A percentile compares a stretch with the other conserved stretches of the same genome.
phyloP scores from a whole-genome alignment of 2,888 invertebrate species.

The Eurytoma adleriae region DNA sequence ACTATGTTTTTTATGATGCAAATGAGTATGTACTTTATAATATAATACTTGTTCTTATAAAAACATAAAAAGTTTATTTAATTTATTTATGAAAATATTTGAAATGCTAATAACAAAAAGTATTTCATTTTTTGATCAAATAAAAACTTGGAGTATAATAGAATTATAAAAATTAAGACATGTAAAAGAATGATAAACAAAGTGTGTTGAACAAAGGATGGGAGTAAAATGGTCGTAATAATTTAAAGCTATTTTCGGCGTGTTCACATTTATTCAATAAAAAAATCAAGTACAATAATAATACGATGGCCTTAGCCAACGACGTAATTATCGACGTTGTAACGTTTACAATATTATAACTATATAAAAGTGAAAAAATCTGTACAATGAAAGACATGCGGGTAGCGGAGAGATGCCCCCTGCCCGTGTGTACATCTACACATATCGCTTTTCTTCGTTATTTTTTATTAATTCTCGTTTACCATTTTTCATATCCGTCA shows the following conservation, averaged over 20 bases:
- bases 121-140: not conserved
- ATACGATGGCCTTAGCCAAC: conserved; percentile 69
- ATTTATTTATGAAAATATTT: no score
- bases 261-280: conserved; percentile 76
- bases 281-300: conserved; percentile 75
- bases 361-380: conserved; percentile 76
- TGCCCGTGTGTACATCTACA: conserved; percentile 70
- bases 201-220: not conserved
- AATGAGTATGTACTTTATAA: no score
- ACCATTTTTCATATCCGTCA: conserved; percentile 48
- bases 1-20: no score
- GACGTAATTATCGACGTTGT: conserved; percentile 69
- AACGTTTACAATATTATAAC: conserved; percentile 71
- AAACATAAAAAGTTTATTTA: no score
- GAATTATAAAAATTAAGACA: not conserved
- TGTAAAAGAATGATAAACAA: conserved; percentile 1
- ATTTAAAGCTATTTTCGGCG: conserved; percentile 65
- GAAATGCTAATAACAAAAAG: no score
- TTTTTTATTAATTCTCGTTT: conserved; percentile 59
- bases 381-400: conserved; percentile 76
- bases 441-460: conserved; percentile 60
- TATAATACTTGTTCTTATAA: no score
- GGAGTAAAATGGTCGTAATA: conserved; percentile 13
- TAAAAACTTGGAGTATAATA: not conserved
- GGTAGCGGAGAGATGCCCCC: conserved; percentile 76